Base-by-base conservation (phyloP, 2,113 vertebrate genomes). In the Procavia capensis region DNA sequence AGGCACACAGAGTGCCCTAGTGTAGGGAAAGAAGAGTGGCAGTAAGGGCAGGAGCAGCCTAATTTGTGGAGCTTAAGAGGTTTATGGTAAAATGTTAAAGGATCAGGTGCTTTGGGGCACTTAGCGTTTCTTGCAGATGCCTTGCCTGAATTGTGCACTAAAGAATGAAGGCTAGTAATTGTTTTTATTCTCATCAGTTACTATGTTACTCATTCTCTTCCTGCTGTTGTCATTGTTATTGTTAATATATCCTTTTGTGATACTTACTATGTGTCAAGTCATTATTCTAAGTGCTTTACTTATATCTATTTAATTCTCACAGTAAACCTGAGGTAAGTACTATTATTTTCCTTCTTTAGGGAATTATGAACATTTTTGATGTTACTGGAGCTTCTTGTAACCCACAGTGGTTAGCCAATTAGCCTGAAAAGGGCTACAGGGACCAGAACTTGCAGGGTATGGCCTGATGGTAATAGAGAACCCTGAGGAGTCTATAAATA, bases 291-390 rank as follows among this genome's bases (percentile, higher is more conserved):
- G 31, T 86, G 47, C 41, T 81, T 95, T 95, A 36, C 74, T 82
- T 76, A 36, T 19, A 90, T 72, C 85, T 63, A 88, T 80, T 85
- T 97, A 79, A 82, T 85, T 91, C 63, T 84, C 50, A 84, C 1
- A 78, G 14, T 94, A 93, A 2, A 50, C 68, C 39, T 85, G 47
- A 91, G n/a, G 45, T 95, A 86, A 94, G 36, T 25, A 83, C n/a
- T 93, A 4, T 75, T 92, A 47, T 43, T 93, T 85, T 50, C 61
- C 22, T 3, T 79, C 43, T 93, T 93, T 93, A 25, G 68, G 45
- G 29, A 90, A 82, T 63, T 72, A n/a, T 9, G 25, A 39, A 85
- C 2, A 74, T 50, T 94, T 92, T 92, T 87, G 61, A 39, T 94
- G n/a, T 50, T 95, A 2, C 92, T 92, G 34, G 17, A 43, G 7